A percentile compares a stretch with the other conserved stretches of the same genome.
Evolutionary conservation across 2,888 invertebrate species (phyloP).

Genomic region (Philonicus albiceps): DNA sequence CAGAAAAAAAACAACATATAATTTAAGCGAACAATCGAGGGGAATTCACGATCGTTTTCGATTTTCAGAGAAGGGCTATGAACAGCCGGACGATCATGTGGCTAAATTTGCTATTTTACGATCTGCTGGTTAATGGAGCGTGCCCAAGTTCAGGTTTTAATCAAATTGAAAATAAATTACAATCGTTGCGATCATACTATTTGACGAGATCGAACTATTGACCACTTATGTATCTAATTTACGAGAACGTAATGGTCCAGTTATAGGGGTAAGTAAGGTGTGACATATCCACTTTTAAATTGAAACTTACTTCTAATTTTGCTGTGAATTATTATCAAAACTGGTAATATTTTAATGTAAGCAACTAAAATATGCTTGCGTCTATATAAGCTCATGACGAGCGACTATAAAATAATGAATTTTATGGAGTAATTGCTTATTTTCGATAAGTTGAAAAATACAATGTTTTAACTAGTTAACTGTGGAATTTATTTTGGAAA

Average conservation of each 20-base stretch:
- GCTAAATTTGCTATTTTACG: background rate
- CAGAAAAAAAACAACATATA: background rate
- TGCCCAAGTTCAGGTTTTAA: conserved; percentile 1
- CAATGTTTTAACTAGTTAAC: no score
- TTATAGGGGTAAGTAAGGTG: background rate
- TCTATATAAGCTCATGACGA: background rate
- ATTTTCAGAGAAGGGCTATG: background rate
- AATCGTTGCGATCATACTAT: background rate
- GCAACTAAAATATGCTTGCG: background rate
- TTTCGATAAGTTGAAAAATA: background rate
- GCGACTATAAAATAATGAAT: background rate
- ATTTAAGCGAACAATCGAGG: background rate
- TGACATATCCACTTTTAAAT: background rate
- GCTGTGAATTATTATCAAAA: background rate
- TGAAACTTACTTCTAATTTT: background rate
- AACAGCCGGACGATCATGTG: background rate
- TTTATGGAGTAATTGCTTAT: background rate
- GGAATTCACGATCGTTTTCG: background rate
- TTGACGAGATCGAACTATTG: background rate
- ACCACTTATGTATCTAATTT: background rate
- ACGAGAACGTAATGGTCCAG: background rate
- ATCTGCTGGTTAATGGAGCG: conserved; percentile 10
- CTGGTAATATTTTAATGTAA: background rate
- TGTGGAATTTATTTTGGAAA: no score
- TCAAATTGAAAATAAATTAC: background rate